Percentiles rank a stretch among this genome's conserved stretches.
phyloP scores from a whole-genome alignment of 1,140 invertebrate species.

The Anoplophora glabripennis region DNA sequence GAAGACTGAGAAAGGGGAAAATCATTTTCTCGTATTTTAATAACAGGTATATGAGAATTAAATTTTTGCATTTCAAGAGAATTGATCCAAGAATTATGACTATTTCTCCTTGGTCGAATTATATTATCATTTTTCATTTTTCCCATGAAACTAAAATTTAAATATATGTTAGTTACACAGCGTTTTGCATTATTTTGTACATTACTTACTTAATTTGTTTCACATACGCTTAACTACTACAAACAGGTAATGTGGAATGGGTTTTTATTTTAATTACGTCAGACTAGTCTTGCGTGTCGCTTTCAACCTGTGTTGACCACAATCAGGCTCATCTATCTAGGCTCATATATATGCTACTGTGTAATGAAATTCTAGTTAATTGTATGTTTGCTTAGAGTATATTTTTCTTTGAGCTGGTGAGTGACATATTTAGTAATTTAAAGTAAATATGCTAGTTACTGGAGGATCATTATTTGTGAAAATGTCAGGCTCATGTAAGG shows the following conservation, averaged over 20 bases:
- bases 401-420: too few relatives aligned
- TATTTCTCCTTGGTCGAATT: not conserved
- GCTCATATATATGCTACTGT: not conserved
- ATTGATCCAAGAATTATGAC: not conserved
- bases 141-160: not conserved
- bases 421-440: too few relatives aligned
- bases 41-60: not conserved
- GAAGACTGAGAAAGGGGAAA: too few relatives aligned
- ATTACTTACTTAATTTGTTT: not conserved
- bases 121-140: slow-evolving; percentile 1
- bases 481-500: too few relatives aligned
- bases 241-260: not conserved
- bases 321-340: slow-evolving; percentile 7
- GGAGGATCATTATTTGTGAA: too few relatives aligned
- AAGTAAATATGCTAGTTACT: too few relatives aligned
- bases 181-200: not conserved
- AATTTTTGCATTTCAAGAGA: not conserved
- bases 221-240: not conserved
- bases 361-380: too few relatives aligned
- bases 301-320: not conserved
- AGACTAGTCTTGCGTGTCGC: not conserved
- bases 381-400: too few relatives aligned
- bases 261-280: slow-evolving; percentile 1
- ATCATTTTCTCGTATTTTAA: too few relatives aligned
- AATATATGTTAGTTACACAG: not conserved